Conservation (phyloP, 1,140 invertebrate species). For the Mercenaria mercenaria region DNA sequence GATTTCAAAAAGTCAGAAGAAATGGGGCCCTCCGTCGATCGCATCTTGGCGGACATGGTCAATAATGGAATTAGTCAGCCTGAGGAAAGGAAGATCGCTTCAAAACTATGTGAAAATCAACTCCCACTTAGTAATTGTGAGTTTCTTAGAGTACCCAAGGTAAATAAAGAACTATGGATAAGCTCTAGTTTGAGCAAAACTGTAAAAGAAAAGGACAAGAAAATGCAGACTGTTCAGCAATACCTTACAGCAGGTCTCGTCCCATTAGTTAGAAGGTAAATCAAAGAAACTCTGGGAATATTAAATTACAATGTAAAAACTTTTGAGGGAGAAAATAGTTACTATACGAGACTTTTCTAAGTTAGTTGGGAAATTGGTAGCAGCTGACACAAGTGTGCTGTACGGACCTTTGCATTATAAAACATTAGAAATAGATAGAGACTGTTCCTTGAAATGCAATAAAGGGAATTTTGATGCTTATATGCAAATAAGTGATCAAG, state of each 20-base stretch:
- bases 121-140: background rate
- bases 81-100: background rate
- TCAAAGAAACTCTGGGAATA: background rate
- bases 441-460: background rate
- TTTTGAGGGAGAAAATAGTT: background rate
- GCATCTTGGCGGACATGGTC: background rate
- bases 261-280: background rate
- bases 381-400: background rate
- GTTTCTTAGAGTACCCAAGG: background rate
- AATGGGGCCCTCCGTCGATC: background rate
- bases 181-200: background rate
- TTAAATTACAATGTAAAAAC: background rate
- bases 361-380: too few relatives aligned
- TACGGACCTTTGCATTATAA: too few relatives aligned
- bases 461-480: background rate
- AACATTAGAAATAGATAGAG: background rate
- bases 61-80: background rate
- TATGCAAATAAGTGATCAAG: background rate
- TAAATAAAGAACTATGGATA: background rate
- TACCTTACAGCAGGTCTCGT: background rate
- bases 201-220: background rate
- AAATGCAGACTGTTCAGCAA: background rate
- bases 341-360: background rate
- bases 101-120: background rate
- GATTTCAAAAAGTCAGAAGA: background rate